Base-by-base conservation (phyloP, 2,113 vertebrate species). In the Diglossa brunneiventris region DNA sequence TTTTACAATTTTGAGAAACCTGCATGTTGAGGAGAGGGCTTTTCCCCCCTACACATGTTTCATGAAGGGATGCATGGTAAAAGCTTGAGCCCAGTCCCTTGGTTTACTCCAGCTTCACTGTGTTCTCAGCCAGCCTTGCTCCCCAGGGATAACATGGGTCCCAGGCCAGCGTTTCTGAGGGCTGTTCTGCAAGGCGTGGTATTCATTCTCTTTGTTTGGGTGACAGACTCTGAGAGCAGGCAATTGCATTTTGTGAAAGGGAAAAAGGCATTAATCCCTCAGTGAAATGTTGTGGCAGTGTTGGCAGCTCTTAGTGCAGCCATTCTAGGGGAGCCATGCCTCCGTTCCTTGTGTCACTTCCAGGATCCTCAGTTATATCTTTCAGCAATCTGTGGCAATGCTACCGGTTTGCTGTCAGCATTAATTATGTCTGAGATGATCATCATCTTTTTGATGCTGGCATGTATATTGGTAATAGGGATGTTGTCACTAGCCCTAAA, bases 101-200 rank as follows among this genome's bases (percentile, higher is more conserved):
- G 17, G 10, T 85, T 64, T 49, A 7, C 26, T 21, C 20, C 56
- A 67, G 55, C 17, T 42, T 35, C 1, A 0, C 23, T 22, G 19
- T 15, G 21, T 41, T 50, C 42, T 81, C 39, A 74, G 56, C 23
- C 42, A 75, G 33, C 18, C 20, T 44, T 1, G 0, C 11, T 58
- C 4, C 11, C 7, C 0, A 3, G 11, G 14, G 8, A 63, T 20
- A 20, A 31, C 9, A 7, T 0, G 1, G 4, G 7, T 64, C 15
- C 0, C 0, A 31, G 19, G 15, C 11, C 46, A 74, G 41, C 6
- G 28, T 44, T 86, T 52, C 64, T 7, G 2, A 49, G n/a, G 37
- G 20, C 26, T 77, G 17, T 13, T 74, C 22, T 67, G 14, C 42
- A 67, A 33, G 26, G 13, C 27, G 24, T 1, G 0, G 2, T 22